Evolutionary conservation across 2,113 vertebrate species (phyloP), one percentile per base, ranked within the genome.

Genomic region (Leptosomus discolor): DNA sequence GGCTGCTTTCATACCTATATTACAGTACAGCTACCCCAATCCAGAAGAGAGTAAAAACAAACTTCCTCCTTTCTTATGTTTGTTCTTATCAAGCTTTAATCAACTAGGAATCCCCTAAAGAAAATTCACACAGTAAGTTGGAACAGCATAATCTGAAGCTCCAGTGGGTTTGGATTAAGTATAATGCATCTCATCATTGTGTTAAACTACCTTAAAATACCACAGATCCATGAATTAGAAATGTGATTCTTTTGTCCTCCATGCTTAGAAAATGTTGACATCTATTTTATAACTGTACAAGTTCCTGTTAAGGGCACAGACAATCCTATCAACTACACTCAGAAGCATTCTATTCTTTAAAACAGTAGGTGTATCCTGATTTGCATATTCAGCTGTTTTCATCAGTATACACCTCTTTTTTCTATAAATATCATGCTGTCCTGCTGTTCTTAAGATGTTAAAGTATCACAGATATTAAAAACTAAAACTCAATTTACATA

Each of bases 121-220:
- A 93, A 57, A 83, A 95, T 84, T 88, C 86, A 89, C 69, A 63
- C 51, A 85, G 77, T 80, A 96, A 97, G 50, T 87, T 97, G 87
- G n/a, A 76, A 70, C 79, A 96, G 58, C 48, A 81, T 83, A 96
- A 95, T 89, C 87, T 91, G 90, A 95, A 97, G 64, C 69, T 77
- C 41, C 82, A 87, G 60, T 63, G 68, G 79, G 65, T 50, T 78
- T 97, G 80, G 85, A 97, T 95, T 97, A 95, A 95, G 50, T 84
- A 85, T 64, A 92, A 94, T 79, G 61, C 46, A 94, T 94, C 22
- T 94, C 92, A 73, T 32, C 79, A 53, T 78, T 96, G 63, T 85
- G 64, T 94, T 94, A 88, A 85, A 43, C 36, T 84, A 86, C 50
- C 32, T 65, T 63, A 86, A 97, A 94, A 79, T 76, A 91, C 17